Percentiles rank a stretch among this genome's conserved stretches.
Conservation (phyloP, 2,113 vertebrate species). For the Nicator chloris region DNA sequence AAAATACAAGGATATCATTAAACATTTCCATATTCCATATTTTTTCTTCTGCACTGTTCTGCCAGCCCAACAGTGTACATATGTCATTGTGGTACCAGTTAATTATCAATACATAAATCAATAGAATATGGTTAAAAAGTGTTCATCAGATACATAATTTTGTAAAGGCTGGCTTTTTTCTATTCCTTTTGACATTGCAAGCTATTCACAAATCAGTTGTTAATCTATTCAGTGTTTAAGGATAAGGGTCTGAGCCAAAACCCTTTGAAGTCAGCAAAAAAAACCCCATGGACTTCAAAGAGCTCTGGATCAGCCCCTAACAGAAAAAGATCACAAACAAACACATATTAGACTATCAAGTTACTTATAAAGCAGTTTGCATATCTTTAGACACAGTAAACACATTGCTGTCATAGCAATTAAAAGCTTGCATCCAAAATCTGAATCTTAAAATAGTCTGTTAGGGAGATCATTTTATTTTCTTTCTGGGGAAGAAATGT, state of each 20-base stretch:
- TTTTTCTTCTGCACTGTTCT: not conserved
- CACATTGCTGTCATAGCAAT: constrained; percentile 20
- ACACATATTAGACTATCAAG: not conserved
- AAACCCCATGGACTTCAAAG: constrained; percentile 1
- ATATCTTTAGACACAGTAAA: constrained; percentile 41
- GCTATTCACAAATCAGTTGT: constrained; percentile 29
- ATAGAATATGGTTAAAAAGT: not conserved
- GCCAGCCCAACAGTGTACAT: not conserved
- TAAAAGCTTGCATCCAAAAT: not conserved
- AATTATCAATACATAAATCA: constrained; percentile 19
- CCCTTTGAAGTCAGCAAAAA: constrained; percentile 42
- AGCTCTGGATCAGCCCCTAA: constrained; percentile 2
- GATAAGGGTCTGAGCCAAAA: constrained; percentile 37
- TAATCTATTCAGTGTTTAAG: constrained; percentile 56
- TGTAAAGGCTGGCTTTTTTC: not conserved
- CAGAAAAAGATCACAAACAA: constrained; percentile 34
- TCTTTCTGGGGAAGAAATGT: not conserved
- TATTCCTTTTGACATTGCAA: not conserved
- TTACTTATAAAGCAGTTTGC: not conserved
- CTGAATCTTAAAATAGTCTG: not conserved
- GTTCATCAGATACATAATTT: not conserved
- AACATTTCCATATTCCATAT: constrained; percentile 47
- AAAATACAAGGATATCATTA: constrained; percentile 60
- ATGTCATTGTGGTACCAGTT: not conserved
- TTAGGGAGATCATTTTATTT: not conserved